phyloP scores from a whole-genome alignment of 2,797 vertebrate genomes.

The Danio aesculapii region DNA sequence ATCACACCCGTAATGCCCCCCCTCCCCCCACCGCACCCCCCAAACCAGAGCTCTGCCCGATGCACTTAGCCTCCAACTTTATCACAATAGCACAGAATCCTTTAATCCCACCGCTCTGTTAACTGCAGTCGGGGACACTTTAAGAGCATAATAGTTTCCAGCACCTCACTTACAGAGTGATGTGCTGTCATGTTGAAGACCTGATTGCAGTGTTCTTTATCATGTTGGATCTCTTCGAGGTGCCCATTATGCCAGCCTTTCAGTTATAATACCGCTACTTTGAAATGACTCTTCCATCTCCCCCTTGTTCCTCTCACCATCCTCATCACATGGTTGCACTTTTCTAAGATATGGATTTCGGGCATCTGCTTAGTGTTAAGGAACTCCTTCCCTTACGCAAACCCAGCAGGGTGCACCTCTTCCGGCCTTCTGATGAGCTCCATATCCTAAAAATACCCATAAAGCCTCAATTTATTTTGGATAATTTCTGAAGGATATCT shows the following conservation, averaged over 20 bases:
- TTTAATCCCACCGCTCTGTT: conserved; percentile 32
- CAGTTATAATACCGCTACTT: conserved; percentile 19
- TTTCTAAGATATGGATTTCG: conserved; percentile 48
- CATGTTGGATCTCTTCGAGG: conserved; percentile 46
- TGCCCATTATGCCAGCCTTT: conserved; percentile 35
- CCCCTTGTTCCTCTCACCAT: conserved; percentile 18
- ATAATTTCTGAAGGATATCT: conserved; percentile 28
- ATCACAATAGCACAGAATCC: conserved; percentile 23
- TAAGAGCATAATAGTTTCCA: conserved; percentile 47
- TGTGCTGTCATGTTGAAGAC: conserved; percentile 41
- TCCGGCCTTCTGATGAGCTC: conserved; percentile 41
- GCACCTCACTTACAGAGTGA: conserved; percentile 31
- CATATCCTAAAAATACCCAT: conserved; percentile 35
- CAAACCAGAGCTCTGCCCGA: conserved; percentile 29
- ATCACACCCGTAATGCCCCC: conserved; percentile 40
- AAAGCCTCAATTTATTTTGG: conserved; percentile 40
- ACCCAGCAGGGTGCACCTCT: conserved; percentile 35
- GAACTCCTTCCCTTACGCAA: conserved; percentile 24
- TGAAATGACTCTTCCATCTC: conserved; percentile 27
- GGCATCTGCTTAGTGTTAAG: conserved; percentile 52
- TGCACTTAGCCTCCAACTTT: conserved; percentile 48
- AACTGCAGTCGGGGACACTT: neutral
- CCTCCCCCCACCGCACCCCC: no score
- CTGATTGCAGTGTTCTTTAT: conserved; percentile 48
- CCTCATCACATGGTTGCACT: conserved; percentile 55